Base-by-base conservation (phyloP, 2,113 vertebrate genomes). In the Mesembrinibis cayennensis region DNA sequence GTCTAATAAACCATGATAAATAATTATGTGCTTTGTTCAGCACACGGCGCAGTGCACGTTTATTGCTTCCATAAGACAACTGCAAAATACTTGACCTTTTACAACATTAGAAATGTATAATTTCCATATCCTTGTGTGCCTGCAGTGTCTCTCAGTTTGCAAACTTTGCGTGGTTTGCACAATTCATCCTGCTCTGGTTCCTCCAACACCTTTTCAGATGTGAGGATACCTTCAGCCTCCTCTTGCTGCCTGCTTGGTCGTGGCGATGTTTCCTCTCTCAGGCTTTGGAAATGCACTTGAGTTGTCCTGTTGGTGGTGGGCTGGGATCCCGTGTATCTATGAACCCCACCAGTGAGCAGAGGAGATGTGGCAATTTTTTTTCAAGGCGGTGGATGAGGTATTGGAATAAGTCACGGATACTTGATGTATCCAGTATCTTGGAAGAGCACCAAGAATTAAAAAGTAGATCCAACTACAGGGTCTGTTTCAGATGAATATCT, bases 31-130 rank as follows among this genome's bases (percentile, higher is more conserved):
- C 44, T 78, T 44, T 30, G 23, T 26, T 56, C 29, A 40, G 34
- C 44, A 18, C 16, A 5, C 7, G 18, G 34, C 62, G 30, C 9
- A 11, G 15, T 1, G 14, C 6, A 16, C 0, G 0, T 18, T 70
- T n/a, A 21, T 22, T 29, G 74, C 15, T 70, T 63, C 34, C n/a
- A 1, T 29, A 40, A 45, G 74, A 21, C 38, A 29, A 0, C 59
- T 53, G 65, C 29, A 11, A 20, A 47, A 26, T 3, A 4, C 6
- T 59, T 15, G 27, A 50, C 32, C n/a, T 56, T 21, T 42, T 25
- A 50, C 12, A 32, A 34, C 3, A 7, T 34, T 1, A 34, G 73
- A 26, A 47, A 13, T 0, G 4, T 36, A 0, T 1, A 6, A 6
- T 26, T 15, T 65, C 53, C 44, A 18, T 13, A 8, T 8, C 27